Evolutionary conservation across 2,888 invertebrate species (phyloP).

Genomic region (Leptopilina myrica): DNA sequence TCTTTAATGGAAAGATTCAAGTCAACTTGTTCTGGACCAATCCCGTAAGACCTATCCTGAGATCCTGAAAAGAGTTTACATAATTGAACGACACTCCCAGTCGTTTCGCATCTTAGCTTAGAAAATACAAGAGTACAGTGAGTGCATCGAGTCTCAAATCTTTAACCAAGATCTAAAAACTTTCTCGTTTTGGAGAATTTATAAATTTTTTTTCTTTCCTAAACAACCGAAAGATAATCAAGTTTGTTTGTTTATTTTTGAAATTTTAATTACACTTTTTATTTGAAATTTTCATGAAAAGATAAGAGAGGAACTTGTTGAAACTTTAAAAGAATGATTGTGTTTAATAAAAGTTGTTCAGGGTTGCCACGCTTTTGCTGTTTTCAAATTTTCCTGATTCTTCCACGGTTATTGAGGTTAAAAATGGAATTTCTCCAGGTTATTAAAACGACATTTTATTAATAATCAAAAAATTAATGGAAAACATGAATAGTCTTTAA

Average conservation of each 20-base stretch:
- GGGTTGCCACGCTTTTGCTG: no score
- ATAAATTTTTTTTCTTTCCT: not conserved
- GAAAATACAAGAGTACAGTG: constrained; percentile 22
- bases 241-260: no score
- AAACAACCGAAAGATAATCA: no score
- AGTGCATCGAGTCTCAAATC: not conserved
- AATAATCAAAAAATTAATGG: no score
- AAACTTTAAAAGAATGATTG: no score
- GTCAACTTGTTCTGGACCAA: not conserved
- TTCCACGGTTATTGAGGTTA: no score
- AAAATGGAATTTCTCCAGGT: no score
- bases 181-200: not conserved
- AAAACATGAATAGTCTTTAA: no score
- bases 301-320: no score
- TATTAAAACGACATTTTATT: no score
- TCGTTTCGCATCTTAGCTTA: constrained; percentile 19
- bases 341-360: no score
- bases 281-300: not conserved
- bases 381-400: no score
- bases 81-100: constrained; percentile 38
- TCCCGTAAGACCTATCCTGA: constrained; percentile 30
- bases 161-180: constrained; percentile 20
- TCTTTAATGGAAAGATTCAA: constrained; percentile 7
- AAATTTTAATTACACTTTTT: not conserved
- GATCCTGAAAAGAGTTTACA: constrained; percentile 51